These are phyloP conservation scores for Polypterus senegalus DNA, from an alignment of 2,113 vertebrate genomes.

Conservation along the genomic window DNA sequence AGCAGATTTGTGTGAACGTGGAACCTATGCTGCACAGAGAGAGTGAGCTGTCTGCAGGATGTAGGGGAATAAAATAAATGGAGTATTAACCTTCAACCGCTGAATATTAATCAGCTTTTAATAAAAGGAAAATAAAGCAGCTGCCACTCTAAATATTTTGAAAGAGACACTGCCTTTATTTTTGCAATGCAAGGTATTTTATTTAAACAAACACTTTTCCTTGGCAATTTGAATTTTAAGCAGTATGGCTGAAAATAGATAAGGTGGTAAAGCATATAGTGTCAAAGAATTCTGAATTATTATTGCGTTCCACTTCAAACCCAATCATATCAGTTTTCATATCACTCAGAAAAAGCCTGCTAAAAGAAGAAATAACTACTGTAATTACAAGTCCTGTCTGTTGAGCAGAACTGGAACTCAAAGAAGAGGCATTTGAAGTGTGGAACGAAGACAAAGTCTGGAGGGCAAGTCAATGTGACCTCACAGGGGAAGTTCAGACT, in stretches of 20 bases:
- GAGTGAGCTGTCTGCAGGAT: slow-evolving; percentile 67
- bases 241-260: background rate
- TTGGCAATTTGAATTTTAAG: slow-evolving; percentile 5
- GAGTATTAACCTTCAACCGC: slow-evolving; percentile 74
- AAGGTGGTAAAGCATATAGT: too few species aligned
- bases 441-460: too few species aligned
- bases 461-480: too few species aligned
- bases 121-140: slow-evolving; percentile 84
- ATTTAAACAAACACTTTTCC: slow-evolving; percentile 36
- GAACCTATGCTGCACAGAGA: slow-evolving; percentile 53
- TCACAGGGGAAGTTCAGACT: too few species aligned
- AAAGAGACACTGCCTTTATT: slow-evolving; percentile 47
- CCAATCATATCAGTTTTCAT: too few species aligned
- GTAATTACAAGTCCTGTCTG: too few species aligned
- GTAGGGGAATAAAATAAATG: slow-evolving; percentile 68
- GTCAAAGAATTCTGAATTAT: too few species aligned
- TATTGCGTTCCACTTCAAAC: too few species aligned
- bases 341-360: too few species aligned
- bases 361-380: too few species aligned
- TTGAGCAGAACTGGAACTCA: too few species aligned
- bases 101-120: slow-evolving; percentile 94
- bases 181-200: slow-evolving; percentile 38
- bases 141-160: slow-evolving; percentile 86
- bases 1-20: slow-evolving; percentile 72
- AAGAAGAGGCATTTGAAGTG: too few species aligned